Percentiles rank a stretch among this genome's conserved stretches.
Evolutionary conservation across 2,888 invertebrate genomes (phyloP).

Genomic region (Drosophila birchii): DNA sequence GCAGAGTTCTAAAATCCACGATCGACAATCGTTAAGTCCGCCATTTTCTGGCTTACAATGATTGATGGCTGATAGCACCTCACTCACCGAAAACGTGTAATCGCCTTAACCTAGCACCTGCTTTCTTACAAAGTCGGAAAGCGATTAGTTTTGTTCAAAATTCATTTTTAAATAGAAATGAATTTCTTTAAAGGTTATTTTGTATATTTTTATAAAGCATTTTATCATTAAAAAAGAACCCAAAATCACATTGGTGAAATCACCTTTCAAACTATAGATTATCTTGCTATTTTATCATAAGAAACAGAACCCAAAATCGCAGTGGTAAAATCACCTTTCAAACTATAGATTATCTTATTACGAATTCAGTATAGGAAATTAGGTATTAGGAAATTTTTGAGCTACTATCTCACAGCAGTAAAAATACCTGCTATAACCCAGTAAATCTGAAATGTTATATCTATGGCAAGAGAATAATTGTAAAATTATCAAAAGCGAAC

Average conservation of each 20-base stretch:
- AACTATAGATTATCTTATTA: neutral
- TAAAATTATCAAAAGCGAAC: too few relatives aligned
- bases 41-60: conserved; percentile 35
- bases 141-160: neutral
- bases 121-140: conserved; percentile 9
- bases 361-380: neutral
- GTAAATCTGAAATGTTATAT: too few relatives aligned
- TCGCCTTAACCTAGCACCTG: conserved; percentile 14
- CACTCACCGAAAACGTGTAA: conserved; percentile 17
- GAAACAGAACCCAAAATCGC: neutral
- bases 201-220: neutral
- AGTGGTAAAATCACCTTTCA: too few relatives aligned
- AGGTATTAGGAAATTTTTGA: too few relatives aligned
- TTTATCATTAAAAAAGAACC: neutral
- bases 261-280: neutral
- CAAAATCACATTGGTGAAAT: neutral
- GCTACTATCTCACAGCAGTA: too few relatives aligned
- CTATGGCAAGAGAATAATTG: too few relatives aligned
- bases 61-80: conserved; percentile 36
- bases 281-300: neutral
- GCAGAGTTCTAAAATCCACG: neutral
- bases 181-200: neutral
- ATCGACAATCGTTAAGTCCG: conserved; percentile 18
- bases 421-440: too few relatives aligned
- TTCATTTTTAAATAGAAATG: neutral